Base-by-base conservation (phyloP, 2,888 invertebrate genomes). In the Dryomyza anilis region DNA sequence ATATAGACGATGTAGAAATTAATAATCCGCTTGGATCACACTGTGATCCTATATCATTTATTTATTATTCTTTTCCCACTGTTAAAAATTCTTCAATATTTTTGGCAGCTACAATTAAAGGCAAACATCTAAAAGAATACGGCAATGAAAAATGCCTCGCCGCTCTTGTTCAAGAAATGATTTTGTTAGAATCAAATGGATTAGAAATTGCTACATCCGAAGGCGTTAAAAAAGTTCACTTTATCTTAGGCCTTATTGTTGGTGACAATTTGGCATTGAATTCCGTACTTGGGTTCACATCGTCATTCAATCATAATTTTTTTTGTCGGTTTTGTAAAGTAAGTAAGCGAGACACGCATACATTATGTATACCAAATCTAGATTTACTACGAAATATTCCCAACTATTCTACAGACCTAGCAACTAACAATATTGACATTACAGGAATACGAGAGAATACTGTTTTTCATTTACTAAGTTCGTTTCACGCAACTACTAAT, bases 61-160 rank as follows among this genome's bases (percentile, higher is more conserved):
- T n/a, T n/a, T n/a, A n/a, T n/a, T n/a, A n/a, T n/a, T n/a, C n/a
- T 30, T 62, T 62, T 50, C 65, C 65, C 16, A 63, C 63, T 12
- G 59, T 59, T 59, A 58, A 50, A 52, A 39, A 66, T 48, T 48
- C 45, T 33, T 57, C 43, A 33, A 59, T 63, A 19, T 66, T 66
- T 63, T 59, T 16, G 14, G 63, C 59, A n/a, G 66, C 16, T 53
- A 59, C 53, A 27, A 46, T 65, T 45, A 61, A 30, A 66, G 19
- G 46, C n/a, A n/a, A n/a, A n/a, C n/a, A n/a, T n/a, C n/a, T n/a
- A n/a, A n/a, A 57, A 56, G 56, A 63, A 63, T 52, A 46, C 19
- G 45, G 45, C 12, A 33, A 33, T 33, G 7, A 33, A 33, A 33
- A 33, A 33, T 33, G 33, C 12, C 33, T 33, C 12, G 12, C 7